Evolutionary conservation across 2,888 invertebrate genomes (phyloP), one percentile per base, ranked within the genome.

Genomic region (Epinotia brunnichana): DNA sequence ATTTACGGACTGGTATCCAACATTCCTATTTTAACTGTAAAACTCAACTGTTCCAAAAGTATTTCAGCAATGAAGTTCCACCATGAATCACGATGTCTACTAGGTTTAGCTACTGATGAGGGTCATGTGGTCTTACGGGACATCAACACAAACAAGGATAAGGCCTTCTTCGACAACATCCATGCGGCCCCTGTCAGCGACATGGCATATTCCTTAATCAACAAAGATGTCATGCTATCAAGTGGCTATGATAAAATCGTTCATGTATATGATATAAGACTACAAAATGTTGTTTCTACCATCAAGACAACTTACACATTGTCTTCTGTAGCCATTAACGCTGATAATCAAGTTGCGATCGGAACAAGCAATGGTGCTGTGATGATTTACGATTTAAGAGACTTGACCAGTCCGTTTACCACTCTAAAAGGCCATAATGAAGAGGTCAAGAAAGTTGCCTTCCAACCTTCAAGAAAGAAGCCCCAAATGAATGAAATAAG

Each of bases 141-240:
- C 75, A 85, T 93, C 41, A 87, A 87, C 15, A 89, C 89, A 2
- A 92, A 93, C 74, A 93, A 91, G 80, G 93, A 94, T 73, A 92
- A 89, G 83, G 89, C 84, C 9, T 87, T 85, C 74, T 91, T 92
- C 85, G 90, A 92, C 78, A 90, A 91, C 78, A 90, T 94, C 7
- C 95, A 95, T 78, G 92, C 93, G 19, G 94, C 94, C 3, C 94
- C 94, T 2, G 94, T 95, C n/a, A 94, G 94, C 76, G 94, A 94
- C 76, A 87, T 95, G 72, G 86, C 90, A 44, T 95, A 92, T 83
- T 94, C 95, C 0, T 90, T 94, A 0, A 87, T 94, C 11, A 94
- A 94, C 77, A 87, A 89, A 75, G 94, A 94, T 83, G 90, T 95
- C 0, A 84, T 95, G 82, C 80, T 94, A 4, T 94, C 95, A 0